A percentile compares a stretch with the other conserved stretches of the same genome.
These are phyloP conservation scores for Drosophila kikkawai DNA, from an alignment of 1,140 invertebrate species.

Conservation along the genomic window DNA sequence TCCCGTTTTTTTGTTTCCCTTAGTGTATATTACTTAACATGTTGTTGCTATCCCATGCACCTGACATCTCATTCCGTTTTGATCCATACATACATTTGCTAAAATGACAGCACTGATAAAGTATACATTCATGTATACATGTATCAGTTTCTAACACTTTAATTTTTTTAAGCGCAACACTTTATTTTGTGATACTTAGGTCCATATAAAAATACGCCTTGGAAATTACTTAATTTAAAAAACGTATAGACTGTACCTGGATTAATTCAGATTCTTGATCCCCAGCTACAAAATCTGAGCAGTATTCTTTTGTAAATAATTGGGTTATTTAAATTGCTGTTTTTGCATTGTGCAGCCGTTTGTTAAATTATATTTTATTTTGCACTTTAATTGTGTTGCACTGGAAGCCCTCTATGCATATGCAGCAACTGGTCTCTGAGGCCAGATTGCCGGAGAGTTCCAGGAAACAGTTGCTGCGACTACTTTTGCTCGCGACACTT, in stretches of 20 bases:
- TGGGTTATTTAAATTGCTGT: constrained; percentile 15
- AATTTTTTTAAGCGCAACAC: neutral
- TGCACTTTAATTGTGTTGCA: constrained; percentile 28
- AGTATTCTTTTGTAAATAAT: neutral
- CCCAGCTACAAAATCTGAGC: neutral
- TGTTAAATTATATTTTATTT: constrained; percentile 14
- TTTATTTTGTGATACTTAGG: neutral
- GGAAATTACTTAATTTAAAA: neutral
- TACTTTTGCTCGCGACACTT: constrained; percentile 44
- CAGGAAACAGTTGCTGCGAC: constrained; percentile 25
- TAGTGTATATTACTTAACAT: too few relatives aligned
- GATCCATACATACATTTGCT: neutral
- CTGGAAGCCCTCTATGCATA: constrained; percentile 40
- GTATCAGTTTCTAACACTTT: neutral
- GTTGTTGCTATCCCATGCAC: neutral
- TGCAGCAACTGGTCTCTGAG: constrained; percentile 17
- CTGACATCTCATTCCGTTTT: neutral
- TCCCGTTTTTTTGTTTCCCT: neutral
- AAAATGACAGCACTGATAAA: neutral
- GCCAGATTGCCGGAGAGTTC: constrained; percentile 1
- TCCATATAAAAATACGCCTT: neutral
- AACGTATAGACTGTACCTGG: neutral
- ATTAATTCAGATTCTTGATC: neutral
- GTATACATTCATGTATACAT: too few relatives aligned
- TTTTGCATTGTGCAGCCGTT: constrained; percentile 20